Conservation (phyloP, 2,113 vertebrate genomes). For the Chlorodrepanis virens region DNA sequence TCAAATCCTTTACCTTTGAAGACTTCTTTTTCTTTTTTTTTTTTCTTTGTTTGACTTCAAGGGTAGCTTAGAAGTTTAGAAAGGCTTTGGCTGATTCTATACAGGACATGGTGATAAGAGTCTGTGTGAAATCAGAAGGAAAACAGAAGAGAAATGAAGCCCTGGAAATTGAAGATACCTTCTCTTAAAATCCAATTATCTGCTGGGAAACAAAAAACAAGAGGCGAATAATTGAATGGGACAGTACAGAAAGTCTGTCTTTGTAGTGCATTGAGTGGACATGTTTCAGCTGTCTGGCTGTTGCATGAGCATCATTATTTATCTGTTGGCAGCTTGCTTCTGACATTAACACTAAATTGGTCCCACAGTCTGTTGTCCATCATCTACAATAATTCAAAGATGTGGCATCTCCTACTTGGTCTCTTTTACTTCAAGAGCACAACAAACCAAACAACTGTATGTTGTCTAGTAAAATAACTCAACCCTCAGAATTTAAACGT, state of each 20-base stretch:
- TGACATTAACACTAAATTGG: conserved; percentile 18
- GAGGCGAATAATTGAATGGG: conserved; percentile 21
- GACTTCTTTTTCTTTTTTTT: no score
- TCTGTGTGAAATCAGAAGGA: background rate
- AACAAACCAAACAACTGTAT: background rate
- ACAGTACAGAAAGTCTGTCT: conserved; percentile 1
- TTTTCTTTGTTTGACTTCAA: background rate
- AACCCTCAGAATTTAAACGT: background rate
- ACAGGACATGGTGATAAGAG: background rate
- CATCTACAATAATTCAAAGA: background rate
- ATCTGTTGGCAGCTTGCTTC: background rate
- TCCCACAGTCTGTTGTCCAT: background rate
- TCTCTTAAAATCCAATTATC: conserved; percentile 44
- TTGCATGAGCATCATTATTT: background rate
- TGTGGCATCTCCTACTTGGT: rapidly evolving
- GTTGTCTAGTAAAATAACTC: background rate
- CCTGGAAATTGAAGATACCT: background rate
- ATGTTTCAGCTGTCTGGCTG: background rate
- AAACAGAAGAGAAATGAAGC: conserved; percentile 17
- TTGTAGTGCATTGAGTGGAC: background rate
- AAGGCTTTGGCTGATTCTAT: background rate
- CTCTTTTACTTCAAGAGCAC: background rate
- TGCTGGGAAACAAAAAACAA: conserved; percentile 8
- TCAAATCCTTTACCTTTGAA: background rate
- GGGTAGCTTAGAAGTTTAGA: background rate